Percentiles rank a stretch among this genome's conserved stretches.
Conservation (phyloP, 2,113 vertebrate species). For the Apaloderma vittatum region DNA sequence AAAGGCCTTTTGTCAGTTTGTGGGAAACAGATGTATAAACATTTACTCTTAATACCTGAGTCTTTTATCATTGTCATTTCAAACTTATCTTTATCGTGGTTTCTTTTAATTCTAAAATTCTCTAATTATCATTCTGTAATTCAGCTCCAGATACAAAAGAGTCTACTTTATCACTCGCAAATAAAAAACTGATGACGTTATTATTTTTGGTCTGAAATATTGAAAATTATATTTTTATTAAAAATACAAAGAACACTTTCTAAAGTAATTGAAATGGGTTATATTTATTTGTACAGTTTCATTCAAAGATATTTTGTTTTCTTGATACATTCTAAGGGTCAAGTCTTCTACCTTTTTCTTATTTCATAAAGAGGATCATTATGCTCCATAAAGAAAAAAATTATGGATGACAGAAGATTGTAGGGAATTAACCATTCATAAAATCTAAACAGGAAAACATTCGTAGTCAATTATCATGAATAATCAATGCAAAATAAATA, state of each 20-base stretch:
- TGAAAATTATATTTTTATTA: not conserved
- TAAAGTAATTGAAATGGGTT: not conserved
- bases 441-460: slow-evolving; percentile 24
- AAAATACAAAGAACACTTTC: not conserved
- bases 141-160: not conserved
- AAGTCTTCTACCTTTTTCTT: not conserved
- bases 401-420: not conserved
- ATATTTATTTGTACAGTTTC: not conserved
- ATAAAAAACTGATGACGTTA: not conserved
- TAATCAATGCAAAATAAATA: slow-evolving; percentile 34
- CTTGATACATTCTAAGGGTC: not conserved
- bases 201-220: not conserved
- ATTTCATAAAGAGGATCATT: not conserved
- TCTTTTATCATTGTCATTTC: not conserved
- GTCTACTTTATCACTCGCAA: not conserved
- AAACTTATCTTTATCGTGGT: not conserved
- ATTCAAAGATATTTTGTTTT: not conserved
- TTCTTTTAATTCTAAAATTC: not conserved
- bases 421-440: not conserved
- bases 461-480: slow-evolving; percentile 22
- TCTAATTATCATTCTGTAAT: not conserved
- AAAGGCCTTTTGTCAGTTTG: not conserved
- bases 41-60: not conserved
- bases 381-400: not conserved
- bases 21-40: not conserved